Evolutionary conservation across 2,113 vertebrate genomes (phyloP).

Genomic region (Cheirogaleus medius): DNA sequence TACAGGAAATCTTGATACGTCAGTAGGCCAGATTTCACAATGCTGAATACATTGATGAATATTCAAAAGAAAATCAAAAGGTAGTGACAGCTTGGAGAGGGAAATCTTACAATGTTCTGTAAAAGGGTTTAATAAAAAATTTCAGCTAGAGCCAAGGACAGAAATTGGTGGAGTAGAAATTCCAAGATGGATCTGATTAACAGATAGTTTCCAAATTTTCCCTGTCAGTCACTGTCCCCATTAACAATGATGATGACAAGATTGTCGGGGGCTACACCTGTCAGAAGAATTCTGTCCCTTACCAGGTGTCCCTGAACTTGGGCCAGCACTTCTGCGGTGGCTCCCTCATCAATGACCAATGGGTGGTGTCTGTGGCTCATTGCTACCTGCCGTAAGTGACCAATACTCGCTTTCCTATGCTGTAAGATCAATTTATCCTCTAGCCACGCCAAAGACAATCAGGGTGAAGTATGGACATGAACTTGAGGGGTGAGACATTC

Average conservation of each 20-base stretch:
- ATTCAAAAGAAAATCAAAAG: background rate
- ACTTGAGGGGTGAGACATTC: background rate
- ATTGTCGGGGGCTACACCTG: no score
- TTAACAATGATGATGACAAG: no score
- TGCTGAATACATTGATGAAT: background rate
- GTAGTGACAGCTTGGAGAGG: background rate
- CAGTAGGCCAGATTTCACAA: background rate
- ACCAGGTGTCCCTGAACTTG: no score
- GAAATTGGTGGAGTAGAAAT: background rate
- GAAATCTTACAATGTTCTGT: background rate
- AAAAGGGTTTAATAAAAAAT: background rate
- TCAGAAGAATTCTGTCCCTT: no score
- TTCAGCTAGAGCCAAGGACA: background rate
- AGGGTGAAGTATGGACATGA: no score
- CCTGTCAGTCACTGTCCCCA: background rate
- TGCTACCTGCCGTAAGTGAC: no score
- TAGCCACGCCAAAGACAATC: background rate
- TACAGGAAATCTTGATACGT: background rate
- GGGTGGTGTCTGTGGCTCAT: no score
- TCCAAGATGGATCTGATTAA: background rate
- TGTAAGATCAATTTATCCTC: background rate
- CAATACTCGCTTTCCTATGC: background rate
- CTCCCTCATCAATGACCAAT: no score
- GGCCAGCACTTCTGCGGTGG: no score
- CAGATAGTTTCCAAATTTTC: background rate